Conservation (phyloP, 2,888 invertebrate genomes). For the Cephus rjabovi region DNA sequence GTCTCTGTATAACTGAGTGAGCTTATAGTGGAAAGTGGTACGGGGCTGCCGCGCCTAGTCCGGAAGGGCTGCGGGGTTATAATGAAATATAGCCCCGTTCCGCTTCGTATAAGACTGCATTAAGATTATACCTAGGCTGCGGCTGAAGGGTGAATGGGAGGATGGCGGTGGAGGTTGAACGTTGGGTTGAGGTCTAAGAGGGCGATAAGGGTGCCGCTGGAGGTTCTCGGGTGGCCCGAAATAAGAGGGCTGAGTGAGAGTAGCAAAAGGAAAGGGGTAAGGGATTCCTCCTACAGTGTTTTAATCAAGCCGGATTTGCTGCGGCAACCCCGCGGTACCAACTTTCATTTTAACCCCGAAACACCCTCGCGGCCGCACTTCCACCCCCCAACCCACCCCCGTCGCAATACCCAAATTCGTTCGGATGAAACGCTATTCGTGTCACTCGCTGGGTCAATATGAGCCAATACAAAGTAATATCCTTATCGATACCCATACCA, state of each 20-base stretch:
- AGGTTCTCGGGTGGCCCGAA: constrained; percentile 11
- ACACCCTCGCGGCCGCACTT: constrained; percentile 22
- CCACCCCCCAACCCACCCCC: constrained; percentile 21
- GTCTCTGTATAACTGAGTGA: neutral
- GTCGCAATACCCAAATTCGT: constrained; percentile 52
- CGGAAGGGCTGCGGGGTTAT: constrained; percentile 65
- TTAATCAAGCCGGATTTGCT: constrained; percentile 68
- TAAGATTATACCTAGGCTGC: constrained; percentile 64
- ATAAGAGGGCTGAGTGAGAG: constrained; percentile 31
- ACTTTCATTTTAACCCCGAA: constrained; percentile 65
- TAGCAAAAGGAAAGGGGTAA: constrained; percentile 51
- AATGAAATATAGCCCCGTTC: constrained; percentile 66
- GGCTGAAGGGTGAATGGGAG: constrained; percentile 38
- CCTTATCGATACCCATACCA: neutral
- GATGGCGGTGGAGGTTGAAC: constrained; percentile 37
- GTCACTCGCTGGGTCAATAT: constrained; percentile 20
- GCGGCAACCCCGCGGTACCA: constrained; percentile 64
- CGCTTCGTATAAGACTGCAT: constrained; percentile 66
- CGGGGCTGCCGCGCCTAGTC: constrained; percentile 54
- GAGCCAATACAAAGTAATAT: neutral
- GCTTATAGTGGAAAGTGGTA: constrained; percentile 58
- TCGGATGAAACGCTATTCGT: constrained; percentile 56
- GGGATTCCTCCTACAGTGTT: constrained; percentile 65
- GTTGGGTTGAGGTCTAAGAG: constrained; percentile 27
- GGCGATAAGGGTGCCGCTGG: constrained; percentile 18